Base-by-base conservation (phyloP, 2,797 vertebrate species). In the Rallus crepitans region DNA sequence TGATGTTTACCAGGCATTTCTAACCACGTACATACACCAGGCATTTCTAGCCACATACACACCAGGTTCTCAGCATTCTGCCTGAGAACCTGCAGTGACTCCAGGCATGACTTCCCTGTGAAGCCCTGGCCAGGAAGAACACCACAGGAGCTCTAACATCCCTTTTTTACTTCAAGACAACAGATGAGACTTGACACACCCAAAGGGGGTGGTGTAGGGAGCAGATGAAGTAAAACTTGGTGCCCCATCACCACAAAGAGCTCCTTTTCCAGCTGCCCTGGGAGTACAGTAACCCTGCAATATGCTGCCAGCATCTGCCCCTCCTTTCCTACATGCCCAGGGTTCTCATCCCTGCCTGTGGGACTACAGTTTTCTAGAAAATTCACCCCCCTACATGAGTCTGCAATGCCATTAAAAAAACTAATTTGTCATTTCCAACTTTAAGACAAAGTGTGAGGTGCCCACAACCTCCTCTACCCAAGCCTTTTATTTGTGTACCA, bases 281-380 rank as follows among this genome's bases (percentile, higher is more conserved):
- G 11, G 21, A 16, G 15, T 39, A 71, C 7, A 75, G 23, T 6
- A n/a, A 81, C 16, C 7, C 27, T 8, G 3, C 6, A 39, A 8
- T 3, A 13, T 1, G 6, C 56, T 79, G 31, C 31, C 14, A 5
- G 11, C 24, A 47, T 4, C 13, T 42, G 11, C 27, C 20, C 27
- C 78, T 27, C 35, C 56, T 28, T 37, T 55, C 35, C 37, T 13
- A 17, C 13, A 33, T 11, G 30, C 3, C 24, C 59, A 17, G 23
- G 21, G n/a, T 20, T 66, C 53, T 35, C 25, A 5, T 9, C 21
- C 57, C 35, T 31, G 5, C 21, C 60, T n/a, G 40, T 60, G 18
- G 28, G 12, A 48, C 35, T 47, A 11, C 0, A 9, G 9, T 42
- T 35, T 13, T 12, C 39, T 16, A 5, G 0, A 52, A 0, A 52